phyloP scores from a whole-genome alignment of 1,140 invertebrate genomes.

The Saccostrea echinata region DNA sequence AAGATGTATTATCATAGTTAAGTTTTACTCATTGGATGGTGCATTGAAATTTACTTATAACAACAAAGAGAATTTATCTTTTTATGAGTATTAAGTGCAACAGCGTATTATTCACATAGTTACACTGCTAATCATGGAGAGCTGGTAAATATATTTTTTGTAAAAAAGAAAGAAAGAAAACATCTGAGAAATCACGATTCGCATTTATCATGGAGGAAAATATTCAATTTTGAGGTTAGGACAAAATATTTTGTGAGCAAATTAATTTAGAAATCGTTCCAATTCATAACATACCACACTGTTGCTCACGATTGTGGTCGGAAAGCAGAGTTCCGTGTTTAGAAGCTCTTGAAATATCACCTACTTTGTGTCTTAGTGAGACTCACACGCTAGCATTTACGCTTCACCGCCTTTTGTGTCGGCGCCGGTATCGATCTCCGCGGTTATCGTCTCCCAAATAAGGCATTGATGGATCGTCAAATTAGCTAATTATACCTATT shows the following conservation, averaged over 20 bases:
- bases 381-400: neutral
- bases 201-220: neutral
- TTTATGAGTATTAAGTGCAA: no score
- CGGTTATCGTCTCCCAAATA: neutral
- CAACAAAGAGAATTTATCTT: no score
- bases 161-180: no score
- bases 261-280: neutral
- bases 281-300: neutral
- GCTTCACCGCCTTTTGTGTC: neutral
- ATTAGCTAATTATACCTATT: conserved; percentile 1
- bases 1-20: no score
- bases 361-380: neutral
- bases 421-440: neutral
- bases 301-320: conserved; percentile 28
- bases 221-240: neutral
- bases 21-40: no score
- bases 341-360: neutral
- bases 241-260: neutral
- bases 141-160: no score
- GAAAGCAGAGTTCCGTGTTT: neutral
- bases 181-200: neutral
- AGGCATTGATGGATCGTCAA: conserved; percentile 5
- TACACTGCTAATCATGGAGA: no score
- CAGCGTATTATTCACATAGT: no score
- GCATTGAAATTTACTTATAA: no score